phyloP scores from a whole-genome alignment of 2,888 invertebrate genomes.

The Euphydryas editha region DNA sequence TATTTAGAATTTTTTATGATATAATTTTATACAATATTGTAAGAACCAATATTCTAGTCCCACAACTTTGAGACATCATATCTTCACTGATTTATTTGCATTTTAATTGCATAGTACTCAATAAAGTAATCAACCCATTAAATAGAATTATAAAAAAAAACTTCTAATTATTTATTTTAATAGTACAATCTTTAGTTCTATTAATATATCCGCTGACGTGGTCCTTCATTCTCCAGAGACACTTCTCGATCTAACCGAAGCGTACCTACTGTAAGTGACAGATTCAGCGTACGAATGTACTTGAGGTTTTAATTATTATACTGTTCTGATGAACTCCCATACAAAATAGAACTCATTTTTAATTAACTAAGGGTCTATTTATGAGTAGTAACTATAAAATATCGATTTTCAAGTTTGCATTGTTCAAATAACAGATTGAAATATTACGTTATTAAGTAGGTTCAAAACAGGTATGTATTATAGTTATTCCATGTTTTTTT shows the following conservation, averaged over 20 bases:
- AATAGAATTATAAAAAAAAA: neutral
- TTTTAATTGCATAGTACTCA: no score
- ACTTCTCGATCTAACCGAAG: slow-evolving; percentile 56
- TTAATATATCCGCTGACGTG: slow-evolving; percentile 47
- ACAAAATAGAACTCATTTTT: slow-evolving; percentile 20
- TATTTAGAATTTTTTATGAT: neutral
- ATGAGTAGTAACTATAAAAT: neutral
- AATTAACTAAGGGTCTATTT: neutral
- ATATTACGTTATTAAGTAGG: no score
- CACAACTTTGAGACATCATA: no score
- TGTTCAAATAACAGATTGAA: no score
- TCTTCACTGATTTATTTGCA: no score
- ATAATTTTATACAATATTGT: neutral
- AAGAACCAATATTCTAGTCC: no score
- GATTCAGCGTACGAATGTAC: slow-evolving; percentile 51
- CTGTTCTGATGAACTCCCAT: slow-evolving; percentile 58
- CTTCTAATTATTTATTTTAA: neutral
- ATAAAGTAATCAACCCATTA: neutral
- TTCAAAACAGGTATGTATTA: no score
- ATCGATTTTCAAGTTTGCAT: no score
- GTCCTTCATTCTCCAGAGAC: slow-evolving; percentile 38
- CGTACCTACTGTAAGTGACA: slow-evolving; percentile 61
- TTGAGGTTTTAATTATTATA: slow-evolving; percentile 43
- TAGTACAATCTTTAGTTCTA: slow-evolving; percentile 12
- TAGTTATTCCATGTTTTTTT: no score